A percentile compares a stretch with the other conserved stretches of the same genome.
These are phyloP conservation scores for Oopsacas minuta DNA, from an alignment of 37 sponge, comb jelly and placozoan genomes.

Conservation along the genomic window DNA sequence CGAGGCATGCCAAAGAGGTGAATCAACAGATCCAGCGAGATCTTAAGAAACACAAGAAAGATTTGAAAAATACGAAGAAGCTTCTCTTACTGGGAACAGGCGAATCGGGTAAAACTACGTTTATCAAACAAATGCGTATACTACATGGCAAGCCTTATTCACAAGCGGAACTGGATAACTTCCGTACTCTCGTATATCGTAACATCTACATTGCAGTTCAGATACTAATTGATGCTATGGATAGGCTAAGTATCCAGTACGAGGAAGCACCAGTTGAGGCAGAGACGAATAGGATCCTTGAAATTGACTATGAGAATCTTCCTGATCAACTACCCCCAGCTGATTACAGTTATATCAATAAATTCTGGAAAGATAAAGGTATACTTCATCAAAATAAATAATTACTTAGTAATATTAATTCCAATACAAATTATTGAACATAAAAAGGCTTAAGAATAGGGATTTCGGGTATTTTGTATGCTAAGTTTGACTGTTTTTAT, in stretches of 20 bases:
- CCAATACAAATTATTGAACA: neutral
- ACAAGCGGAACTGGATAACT: slow-evolving; percentile 42
- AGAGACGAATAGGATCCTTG: neutral
- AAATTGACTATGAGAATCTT: neutral
- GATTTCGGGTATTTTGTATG: too few species aligned
- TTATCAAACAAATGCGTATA: slow-evolving; percentile 97
- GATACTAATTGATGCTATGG: slow-evolving; percentile 35
- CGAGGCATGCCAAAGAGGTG: slow-evolving; percentile 16
- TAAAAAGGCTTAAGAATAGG: too few species aligned
- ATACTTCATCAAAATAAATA: neutral
- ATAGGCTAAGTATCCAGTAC: slow-evolving; percentile 26
- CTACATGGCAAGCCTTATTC: slow-evolving; percentile 88
- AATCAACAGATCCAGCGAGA: slow-evolving; percentile 50
- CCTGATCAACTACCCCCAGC: neutral
- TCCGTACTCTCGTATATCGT: slow-evolving; percentile 43
- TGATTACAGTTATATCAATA: neutral
- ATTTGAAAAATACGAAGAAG: slow-evolving; percentile 61
- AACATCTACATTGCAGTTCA: slow-evolving; percentile 69
- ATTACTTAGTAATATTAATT: neutral
- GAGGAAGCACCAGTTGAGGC: slow-evolving; percentile 18
- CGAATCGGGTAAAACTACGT: slow-evolving; percentile 92
- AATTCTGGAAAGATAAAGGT: slow-evolving; percentile 11
- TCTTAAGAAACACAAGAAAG: slow-evolving; percentile 47
- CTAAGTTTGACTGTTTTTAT: neutral
- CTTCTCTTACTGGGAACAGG: slow-evolving; percentile 86